These are phyloP conservation scores for Taxidea taxus DNA, from an alignment of 2,113 vertebrate genomes.

Conservation along the genomic window DNA sequence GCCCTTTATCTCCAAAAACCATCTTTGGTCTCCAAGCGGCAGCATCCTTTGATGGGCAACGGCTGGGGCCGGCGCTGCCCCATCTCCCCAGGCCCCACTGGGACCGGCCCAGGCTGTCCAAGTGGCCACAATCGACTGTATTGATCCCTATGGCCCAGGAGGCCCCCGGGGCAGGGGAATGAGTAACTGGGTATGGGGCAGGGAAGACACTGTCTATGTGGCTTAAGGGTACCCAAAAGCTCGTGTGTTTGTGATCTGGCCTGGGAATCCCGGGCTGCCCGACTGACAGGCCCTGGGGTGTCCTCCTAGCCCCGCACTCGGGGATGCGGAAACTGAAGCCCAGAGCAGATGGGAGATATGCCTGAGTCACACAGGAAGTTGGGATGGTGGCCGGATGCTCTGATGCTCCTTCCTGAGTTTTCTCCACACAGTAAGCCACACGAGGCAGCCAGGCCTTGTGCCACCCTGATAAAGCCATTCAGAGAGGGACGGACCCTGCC, in stretches of 20 bases:
- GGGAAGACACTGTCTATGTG: too few species aligned
- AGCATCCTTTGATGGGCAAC: constrained; percentile 18
- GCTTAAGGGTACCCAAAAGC: not conserved
- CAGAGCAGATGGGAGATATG: rapidly evolving
- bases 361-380: rapidly evolving
- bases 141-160: not conserved
- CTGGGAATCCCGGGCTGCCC: rapidly evolving
- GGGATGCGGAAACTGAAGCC: not conserved
- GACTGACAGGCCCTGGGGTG: rapidly evolving
- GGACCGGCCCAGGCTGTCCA: not conserved
- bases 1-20: constrained; percentile 66
- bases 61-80: not conserved
- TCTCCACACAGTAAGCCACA: rapidly evolving
- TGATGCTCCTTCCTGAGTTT: rapidly evolving
- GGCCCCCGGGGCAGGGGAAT: rapidly evolving
- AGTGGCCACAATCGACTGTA: not conserved
- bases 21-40: constrained; percentile 37
- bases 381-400: not conserved
- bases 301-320: not conserved
- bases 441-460: rapidly evolving
- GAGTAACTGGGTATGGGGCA: not conserved
- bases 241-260: rapidly evolving
- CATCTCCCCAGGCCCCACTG: rapidly evolving
- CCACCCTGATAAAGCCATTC: rapidly evolving
- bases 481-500: not conserved